Conservation (phyloP, 2,888 invertebrate species). For the Azorinus chamasolen region DNA sequence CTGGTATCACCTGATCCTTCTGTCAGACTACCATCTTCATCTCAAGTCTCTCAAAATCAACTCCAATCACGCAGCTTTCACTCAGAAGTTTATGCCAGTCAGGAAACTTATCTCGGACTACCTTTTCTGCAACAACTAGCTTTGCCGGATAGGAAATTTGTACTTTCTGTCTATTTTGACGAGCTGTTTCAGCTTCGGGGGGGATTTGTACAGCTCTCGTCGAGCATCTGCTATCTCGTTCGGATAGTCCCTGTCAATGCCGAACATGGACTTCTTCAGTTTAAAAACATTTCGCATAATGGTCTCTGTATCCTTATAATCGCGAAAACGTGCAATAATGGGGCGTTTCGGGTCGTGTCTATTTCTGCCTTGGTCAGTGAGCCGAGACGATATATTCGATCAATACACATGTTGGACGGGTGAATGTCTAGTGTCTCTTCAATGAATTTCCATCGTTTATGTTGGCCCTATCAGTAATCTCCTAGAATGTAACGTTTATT, state of each 20-base stretch:
- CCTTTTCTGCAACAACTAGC: conserved; percentile 17
- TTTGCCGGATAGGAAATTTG: conserved; percentile 27
- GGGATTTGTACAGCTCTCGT: conserved; percentile 17
- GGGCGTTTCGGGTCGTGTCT: conserved; percentile 23
- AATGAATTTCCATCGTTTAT: neutral
- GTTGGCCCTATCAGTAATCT: neutral
- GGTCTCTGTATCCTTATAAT: conserved; percentile 26
- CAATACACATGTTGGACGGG: neutral
- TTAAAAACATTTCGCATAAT: conserved; percentile 24
- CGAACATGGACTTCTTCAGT: conserved; percentile 16
- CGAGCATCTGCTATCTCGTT: conserved; percentile 29
- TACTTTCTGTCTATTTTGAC: conserved; percentile 8
- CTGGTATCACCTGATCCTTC: too few relatives aligned
- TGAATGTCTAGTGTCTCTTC: neutral
- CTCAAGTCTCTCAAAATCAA: neutral
- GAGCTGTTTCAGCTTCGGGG: conserved; percentile 13
- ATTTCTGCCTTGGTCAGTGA: neutral
- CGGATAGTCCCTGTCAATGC: conserved; percentile 38
- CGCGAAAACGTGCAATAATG: conserved; percentile 27
- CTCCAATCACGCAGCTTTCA: neutral
- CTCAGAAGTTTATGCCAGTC: conserved; percentile 26
- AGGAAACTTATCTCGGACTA: conserved; percentile 21
- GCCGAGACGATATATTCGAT: conserved; percentile 7
- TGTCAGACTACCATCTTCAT: too few relatives aligned
- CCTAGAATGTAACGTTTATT: conserved; percentile 8